phyloP scores from a whole-genome alignment of 1,140 invertebrate species.

The Diachasmimorpha longicaudata region DNA sequence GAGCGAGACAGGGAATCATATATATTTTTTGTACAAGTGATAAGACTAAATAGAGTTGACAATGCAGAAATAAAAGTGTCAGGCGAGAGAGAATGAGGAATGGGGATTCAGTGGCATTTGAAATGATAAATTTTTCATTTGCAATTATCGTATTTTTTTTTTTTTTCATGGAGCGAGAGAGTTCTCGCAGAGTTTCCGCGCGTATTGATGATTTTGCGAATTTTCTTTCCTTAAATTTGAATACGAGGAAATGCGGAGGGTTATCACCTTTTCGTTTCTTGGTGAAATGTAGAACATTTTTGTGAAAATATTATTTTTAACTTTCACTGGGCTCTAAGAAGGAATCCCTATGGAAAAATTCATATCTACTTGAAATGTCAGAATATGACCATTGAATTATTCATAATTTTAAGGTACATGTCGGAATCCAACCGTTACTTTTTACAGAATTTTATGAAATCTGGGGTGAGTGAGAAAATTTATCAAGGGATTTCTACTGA shows the following conservation, averaged over 20 bases:
- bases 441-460: no score
- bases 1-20: background rate
- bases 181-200: background rate
- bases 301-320: no score
- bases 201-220: background rate
- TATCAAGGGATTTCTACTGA: no score
- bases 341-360: background rate
- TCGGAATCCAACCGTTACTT: no score
- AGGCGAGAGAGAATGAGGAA: background rate
- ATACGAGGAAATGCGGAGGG: background rate
- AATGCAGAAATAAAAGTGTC: conserved; percentile 7
- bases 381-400: background rate
- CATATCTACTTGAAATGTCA: background rate
- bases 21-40: background rate
- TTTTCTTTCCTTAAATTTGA: background rate
- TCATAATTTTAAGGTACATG: background rate
- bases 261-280: background rate
- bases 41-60: background rate
- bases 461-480: no score
- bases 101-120: background rate
- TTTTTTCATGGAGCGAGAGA: background rate
- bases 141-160: background rate
- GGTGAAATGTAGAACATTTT: background rate
- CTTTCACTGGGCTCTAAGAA: background rate
- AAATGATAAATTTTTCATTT: conserved; percentile 5